Percentiles rank a stretch among this genome's conserved stretches.
phyloP scores from a whole-genome alignment of 2,113 vertebrate species.

The Rallus limicola region DNA sequence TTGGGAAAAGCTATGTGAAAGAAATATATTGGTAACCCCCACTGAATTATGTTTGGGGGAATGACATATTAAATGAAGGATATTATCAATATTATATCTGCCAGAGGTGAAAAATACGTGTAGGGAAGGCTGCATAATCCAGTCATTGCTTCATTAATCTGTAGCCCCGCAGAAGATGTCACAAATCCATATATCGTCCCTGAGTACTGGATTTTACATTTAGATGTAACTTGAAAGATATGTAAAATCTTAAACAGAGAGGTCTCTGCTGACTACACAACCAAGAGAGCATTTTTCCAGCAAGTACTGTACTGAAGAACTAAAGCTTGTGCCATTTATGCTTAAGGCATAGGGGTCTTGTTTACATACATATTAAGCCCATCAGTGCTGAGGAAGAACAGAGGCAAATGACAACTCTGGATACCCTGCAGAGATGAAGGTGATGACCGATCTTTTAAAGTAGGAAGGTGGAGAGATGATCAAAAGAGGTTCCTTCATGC shows the following conservation, averaged over 20 bases:
- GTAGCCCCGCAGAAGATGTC: constrained; percentile 14
- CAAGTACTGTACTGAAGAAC: neutral
- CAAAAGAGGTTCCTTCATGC: neutral
- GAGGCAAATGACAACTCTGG: neutral
- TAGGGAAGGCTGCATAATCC: constrained; percentile 11
- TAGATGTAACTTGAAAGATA: constrained; percentile 26
- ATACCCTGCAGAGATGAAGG: neutral
- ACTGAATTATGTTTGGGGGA: constrained; percentile 3
- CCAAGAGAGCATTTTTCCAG: constrained; percentile 5
- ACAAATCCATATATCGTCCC: constrained; percentile 42
- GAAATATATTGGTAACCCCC: constrained; percentile 1
- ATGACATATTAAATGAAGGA: constrained; percentile 30
- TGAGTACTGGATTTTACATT: constrained; percentile 39
- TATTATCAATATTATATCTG: constrained; percentile 36
- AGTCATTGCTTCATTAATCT: constrained; percentile 37
- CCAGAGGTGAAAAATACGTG: constrained; percentile 44
- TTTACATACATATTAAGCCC: neutral
- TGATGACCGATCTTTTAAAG: neutral
- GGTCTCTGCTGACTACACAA: constrained; percentile 26
- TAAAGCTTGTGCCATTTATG: neutral
- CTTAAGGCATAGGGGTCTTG: neutral
- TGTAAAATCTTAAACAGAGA: neutral
- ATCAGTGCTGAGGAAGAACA: neutral
- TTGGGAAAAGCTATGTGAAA: constrained; percentile 19
- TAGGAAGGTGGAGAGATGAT: neutral